Conservation (phyloP, 2,888 invertebrate genomes). For the Caenorhabditis doughertyi region DNA sequence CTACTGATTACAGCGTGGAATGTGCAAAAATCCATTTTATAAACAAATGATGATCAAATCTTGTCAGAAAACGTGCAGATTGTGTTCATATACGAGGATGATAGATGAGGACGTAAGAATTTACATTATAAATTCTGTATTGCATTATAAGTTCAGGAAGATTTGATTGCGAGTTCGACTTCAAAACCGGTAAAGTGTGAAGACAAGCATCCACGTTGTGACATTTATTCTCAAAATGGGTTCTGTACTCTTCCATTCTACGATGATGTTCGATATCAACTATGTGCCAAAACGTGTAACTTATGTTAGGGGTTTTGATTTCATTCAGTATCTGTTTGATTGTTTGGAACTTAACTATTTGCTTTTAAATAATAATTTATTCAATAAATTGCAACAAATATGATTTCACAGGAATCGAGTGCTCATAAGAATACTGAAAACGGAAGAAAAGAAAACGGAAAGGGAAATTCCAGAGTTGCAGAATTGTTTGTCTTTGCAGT, state of each 20-base stretch:
- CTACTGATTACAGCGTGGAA: slow-evolving; percentile 43
- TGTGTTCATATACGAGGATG: slow-evolving; percentile 52
- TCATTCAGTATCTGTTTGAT: slow-evolving; percentile 14
- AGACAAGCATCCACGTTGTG: slow-evolving; percentile 56
- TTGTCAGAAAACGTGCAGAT: slow-evolving; percentile 65
- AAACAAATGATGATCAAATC: slow-evolving; percentile 56
- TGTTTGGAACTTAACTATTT: not conserved
- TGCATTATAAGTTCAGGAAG: slow-evolving; percentile 26
- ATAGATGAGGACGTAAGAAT: slow-evolving; percentile 42
- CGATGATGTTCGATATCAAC: slow-evolving; percentile 48
- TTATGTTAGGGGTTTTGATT: slow-evolving; percentile 40
- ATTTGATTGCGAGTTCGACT: not conserved
- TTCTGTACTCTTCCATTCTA: slow-evolving; percentile 66
- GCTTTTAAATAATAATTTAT: not conserved
- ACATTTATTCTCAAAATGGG: slow-evolving; percentile 60
- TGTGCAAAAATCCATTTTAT: slow-evolving; percentile 64
- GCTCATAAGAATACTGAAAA: slow-evolving; percentile 3
- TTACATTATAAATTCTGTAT: not conserved
- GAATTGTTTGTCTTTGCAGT: slow-evolving; percentile 70
- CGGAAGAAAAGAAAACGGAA: slow-evolving; percentile 10
- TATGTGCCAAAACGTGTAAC: slow-evolving; percentile 69
- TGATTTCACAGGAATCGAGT: slow-evolving; percentile 1
- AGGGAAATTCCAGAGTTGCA: slow-evolving; percentile 56
- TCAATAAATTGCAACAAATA: not conserved
- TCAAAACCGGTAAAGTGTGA: slow-evolving; percentile 20